A percentile compares a stretch with the other conserved stretches of the same genome.
phyloP scores from a whole-genome alignment of 2,113 vertebrate genomes.

The Dicerorhinus sumatrensis region DNA sequence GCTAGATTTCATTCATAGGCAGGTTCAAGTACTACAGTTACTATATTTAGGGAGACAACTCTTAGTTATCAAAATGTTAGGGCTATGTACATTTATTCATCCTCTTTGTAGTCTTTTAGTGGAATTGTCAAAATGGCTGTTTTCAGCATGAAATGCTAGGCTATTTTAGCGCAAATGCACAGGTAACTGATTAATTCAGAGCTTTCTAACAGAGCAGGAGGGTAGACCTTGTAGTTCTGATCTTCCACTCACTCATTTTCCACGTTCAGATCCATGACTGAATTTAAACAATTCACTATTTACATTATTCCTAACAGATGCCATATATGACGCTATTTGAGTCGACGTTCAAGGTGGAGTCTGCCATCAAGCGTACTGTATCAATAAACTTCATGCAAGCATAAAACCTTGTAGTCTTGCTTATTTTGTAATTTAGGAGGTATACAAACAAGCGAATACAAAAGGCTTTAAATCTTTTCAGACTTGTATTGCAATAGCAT shows the following conservation, averaged over 20 bases:
- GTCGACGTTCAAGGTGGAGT: conserved; percentile 59
- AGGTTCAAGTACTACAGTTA: neutral
- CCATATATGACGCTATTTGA: conserved; percentile 55
- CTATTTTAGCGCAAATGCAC: neutral
- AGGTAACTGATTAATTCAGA: neutral
- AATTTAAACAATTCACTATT: conserved; percentile 17
- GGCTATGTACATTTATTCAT: neutral
- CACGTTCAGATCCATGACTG: neutral
- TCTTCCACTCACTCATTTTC: neutral
- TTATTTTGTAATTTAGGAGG: conserved; percentile 28
- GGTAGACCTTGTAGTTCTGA: neutral
- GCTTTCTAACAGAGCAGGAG: neutral
- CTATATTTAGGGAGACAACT: neutral
- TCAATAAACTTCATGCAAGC: conserved; percentile 81
- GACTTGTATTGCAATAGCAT: neutral
- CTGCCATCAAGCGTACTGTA: conserved; percentile 52
- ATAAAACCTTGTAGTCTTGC: neutral
- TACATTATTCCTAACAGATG: conserved; percentile 75
- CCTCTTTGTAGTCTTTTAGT: neutral
- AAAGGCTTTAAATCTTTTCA: neutral
- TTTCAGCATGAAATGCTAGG: neutral
- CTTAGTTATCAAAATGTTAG: neutral
- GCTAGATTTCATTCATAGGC: neutral
- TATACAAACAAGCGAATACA: neutral
- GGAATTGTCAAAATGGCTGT: neutral